Percentiles rank a stretch among this genome's conserved stretches.
Conservation (phyloP, 2,797 vertebrate genomes). For the Molossus molossus region DNA sequence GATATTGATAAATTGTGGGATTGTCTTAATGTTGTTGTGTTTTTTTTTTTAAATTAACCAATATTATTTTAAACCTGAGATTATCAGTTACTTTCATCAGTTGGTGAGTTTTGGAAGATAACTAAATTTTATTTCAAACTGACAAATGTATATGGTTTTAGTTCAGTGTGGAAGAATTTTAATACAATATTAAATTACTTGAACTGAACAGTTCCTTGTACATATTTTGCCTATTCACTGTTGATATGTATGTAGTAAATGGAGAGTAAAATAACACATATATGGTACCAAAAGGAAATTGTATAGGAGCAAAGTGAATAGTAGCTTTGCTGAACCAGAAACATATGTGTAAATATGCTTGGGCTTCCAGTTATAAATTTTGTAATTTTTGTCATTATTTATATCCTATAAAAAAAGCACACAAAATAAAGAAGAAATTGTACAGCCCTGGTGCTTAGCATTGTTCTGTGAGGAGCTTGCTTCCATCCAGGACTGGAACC, state of each 20-base stretch:
- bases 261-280: slow-evolving; percentile 92
- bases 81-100: slow-evolving; percentile 93
- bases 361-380: slow-evolving; percentile 99
- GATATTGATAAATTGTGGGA: slow-evolving; percentile 97
- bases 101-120: slow-evolving; percentile 93
- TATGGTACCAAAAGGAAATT: slow-evolving; percentile 95
- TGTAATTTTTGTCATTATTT: slow-evolving; percentile 99
- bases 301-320: slow-evolving; percentile 93
- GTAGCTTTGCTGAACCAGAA: slow-evolving; percentile 95
- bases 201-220: slow-evolving; percentile 95
- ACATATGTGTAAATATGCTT: slow-evolving; percentile 96
- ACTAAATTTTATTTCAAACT: slow-evolving; percentile 93
- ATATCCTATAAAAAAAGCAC: slow-evolving; percentile 98
- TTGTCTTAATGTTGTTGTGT: slow-evolving; percentile 95
- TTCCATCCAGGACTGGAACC: neutral
- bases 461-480: slow-evolving; percentile 77
- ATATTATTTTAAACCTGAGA: slow-evolving; percentile 96
- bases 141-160: slow-evolving; percentile 93
- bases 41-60: slow-evolving; percentile 95
- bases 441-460: slow-evolving; percentile 91
- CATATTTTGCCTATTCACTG: slow-evolving; percentile 99
- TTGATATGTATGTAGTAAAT: slow-evolving; percentile 97
- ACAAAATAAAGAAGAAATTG: slow-evolving; percentile 98
- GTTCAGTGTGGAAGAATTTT: slow-evolving; percentile 96
- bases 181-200: slow-evolving; percentile 97